These are phyloP conservation scores for Dryoscopus gambensis DNA, from an alignment of 2,113 vertebrate genomes.

Conservation along the genomic window DNA sequence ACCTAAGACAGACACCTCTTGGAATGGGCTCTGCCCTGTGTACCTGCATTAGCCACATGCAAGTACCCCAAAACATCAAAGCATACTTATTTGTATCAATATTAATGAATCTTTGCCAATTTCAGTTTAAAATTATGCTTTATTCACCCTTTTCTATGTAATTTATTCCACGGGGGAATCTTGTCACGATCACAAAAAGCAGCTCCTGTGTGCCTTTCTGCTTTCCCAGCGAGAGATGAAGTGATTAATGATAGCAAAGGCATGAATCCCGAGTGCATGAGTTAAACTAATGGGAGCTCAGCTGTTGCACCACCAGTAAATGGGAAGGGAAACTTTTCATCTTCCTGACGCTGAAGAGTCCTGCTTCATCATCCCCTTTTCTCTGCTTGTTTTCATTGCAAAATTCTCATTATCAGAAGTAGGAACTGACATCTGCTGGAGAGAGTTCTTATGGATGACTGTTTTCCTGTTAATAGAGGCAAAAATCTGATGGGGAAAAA, in stretches of 20 bases:
- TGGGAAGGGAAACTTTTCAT: constrained; percentile 12
- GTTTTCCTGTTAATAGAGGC: background rate
- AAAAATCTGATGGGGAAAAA: background rate
- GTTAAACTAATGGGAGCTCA: constrained; percentile 10
- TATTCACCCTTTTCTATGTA: background rate
- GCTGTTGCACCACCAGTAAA: background rate
- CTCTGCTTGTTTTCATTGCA: constrained; percentile 14
- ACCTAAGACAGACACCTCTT: background rate
- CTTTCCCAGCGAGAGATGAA: background rate
- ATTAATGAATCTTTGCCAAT: background rate
- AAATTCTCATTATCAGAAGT: background rate
- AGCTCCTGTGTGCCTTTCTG: background rate
- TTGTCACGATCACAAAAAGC: background rate
- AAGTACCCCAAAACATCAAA: background rate
- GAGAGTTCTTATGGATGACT: constrained; percentile 3
- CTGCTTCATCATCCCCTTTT: constrained; percentile 17
- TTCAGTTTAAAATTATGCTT: background rate
- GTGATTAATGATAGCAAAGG: constrained; percentile 18
- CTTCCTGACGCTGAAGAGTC: background rate
- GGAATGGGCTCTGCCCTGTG: background rate
- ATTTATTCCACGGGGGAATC: background rate
- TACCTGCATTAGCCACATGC: background rate
- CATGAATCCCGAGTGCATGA: background rate
- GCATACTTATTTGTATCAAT: background rate
- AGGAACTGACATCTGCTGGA: constrained; percentile 20